Percentiles rank a stretch among this genome's conserved stretches.
These are phyloP conservation scores for Agriotes lineatus DNA, from an alignment of 2,888 invertebrate genomes.

Conservation along the genomic window DNA sequence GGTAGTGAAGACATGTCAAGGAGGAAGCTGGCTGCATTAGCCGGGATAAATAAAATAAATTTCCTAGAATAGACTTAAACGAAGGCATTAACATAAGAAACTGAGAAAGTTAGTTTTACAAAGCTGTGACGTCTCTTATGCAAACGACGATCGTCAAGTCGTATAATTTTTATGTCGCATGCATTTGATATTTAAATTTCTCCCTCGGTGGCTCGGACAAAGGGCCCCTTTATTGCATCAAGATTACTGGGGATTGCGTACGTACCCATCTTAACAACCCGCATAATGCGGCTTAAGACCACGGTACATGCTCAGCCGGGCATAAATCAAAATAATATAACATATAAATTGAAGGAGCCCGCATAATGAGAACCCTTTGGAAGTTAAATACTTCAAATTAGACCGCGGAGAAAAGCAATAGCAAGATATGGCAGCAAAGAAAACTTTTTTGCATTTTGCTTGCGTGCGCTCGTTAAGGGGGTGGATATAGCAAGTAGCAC, in stretches of 20 bases:
- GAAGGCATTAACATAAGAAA: too few relatives aligned
- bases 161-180: slow-evolving; percentile 37
- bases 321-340: slow-evolving; percentile 50
- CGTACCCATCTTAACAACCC: slow-evolving; percentile 47
- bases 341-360: slow-evolving; percentile 36
- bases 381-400: slow-evolving; percentile 28
- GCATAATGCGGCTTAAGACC: slow-evolving; percentile 49
- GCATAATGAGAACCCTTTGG: slow-evolving; percentile 41
- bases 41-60: too few relatives aligned
- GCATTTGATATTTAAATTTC: slow-evolving; percentile 47
- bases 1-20: too few relatives aligned
- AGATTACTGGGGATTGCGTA: slow-evolving; percentile 42
- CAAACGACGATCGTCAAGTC: slow-evolving; percentile 30
- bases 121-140: slow-evolving; percentile 20
- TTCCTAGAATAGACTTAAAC: too few relatives aligned
- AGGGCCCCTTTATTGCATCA: slow-evolving; percentile 35
- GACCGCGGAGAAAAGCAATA: slow-evolving; percentile 9
- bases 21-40: too few relatives aligned
- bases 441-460: neutral
- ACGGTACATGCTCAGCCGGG: slow-evolving; percentile 43
- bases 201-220: slow-evolving; percentile 39
- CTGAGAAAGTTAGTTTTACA: neutral
- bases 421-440: neutral
- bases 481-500: too few relatives aligned
- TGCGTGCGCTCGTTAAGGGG: too few relatives aligned